Conservation (phyloP, 2,888 invertebrate genomes). For the Ichneumoninae sp. region DNA sequence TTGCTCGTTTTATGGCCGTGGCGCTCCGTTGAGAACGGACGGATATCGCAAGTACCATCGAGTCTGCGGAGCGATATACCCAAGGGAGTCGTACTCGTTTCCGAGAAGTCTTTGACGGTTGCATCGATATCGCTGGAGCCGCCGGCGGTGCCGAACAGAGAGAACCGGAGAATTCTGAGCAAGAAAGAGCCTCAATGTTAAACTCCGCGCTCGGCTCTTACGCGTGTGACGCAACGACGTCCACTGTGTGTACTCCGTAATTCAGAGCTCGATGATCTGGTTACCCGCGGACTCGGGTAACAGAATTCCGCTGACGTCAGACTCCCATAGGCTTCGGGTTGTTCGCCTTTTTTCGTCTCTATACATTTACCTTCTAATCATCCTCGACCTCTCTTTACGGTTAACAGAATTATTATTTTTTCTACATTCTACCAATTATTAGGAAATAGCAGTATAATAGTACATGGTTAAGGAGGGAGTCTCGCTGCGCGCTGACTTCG, state of each 20-base stretch:
- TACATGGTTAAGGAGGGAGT: no score
- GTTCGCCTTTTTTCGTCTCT: neutral
- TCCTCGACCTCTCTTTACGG: neutral
- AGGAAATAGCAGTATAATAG: neutral
- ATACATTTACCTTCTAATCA: neutral
- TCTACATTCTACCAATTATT: neutral
- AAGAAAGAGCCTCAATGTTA: conserved; percentile 40
- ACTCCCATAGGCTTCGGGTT: neutral
- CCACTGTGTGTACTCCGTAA: conserved; percentile 1
- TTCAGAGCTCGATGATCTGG: conserved; percentile 41
- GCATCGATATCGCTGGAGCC: conserved; percentile 46
- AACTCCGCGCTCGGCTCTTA: conserved; percentile 14
- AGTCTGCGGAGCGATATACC: conserved; percentile 28
- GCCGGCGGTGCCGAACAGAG: neutral
- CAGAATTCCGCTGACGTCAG: conserved; percentile 51
- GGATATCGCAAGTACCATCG: conserved; percentile 8
- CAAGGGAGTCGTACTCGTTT: conserved; percentile 28
- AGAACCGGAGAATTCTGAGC: neutral
- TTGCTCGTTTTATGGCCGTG: neutral
- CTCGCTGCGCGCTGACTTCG: no score
- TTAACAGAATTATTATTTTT: neutral
- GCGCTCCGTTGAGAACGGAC: neutral
- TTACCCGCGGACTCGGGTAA: conserved; percentile 46
- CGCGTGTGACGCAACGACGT: conserved; percentile 36
- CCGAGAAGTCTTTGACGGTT: conserved; percentile 56